Conservation (phyloP, 1,140 invertebrate genomes). For the Schlechtendalia chinensis region DNA sequence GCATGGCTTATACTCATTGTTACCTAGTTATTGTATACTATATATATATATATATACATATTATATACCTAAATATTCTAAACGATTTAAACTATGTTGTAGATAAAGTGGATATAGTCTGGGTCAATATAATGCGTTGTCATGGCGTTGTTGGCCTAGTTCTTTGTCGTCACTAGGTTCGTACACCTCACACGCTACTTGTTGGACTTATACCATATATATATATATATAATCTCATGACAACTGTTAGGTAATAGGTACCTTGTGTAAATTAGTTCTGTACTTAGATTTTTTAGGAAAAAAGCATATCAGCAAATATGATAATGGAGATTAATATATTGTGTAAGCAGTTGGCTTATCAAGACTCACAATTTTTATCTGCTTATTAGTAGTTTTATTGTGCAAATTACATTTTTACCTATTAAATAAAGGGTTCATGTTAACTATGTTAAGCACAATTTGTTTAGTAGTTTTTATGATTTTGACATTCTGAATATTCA, state of each 20-base stretch:
- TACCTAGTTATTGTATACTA: no score
- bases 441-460: neutral
- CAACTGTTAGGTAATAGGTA: slow-evolving; percentile 24
- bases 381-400: neutral
- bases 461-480: slow-evolving; percentile 15
- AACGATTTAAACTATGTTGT: neutral
- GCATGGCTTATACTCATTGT: no score
- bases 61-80: neutral
- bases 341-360: slow-evolving; percentile 12
- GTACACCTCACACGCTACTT: neutral
- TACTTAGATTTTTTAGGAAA: slow-evolving; percentile 27
- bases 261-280: neutral
- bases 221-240: neutral
- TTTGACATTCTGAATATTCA: neutral
- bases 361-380: slow-evolving; percentile 32
- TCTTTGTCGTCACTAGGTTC: neutral
- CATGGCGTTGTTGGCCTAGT: neutral
- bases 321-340: slow-evolving; percentile 35
- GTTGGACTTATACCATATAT: neutral
- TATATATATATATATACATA: no score
- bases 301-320: slow-evolving; percentile 34
- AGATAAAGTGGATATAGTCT: neutral
- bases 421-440: neutral
- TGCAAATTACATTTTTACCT: slow-evolving; percentile 6
- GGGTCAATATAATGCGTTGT: neutral